Percentiles rank a stretch among this genome's conserved stretches.
phyloP scores from a whole-genome alignment of 2,888 invertebrate genomes.

The Platycheirus albimanus region DNA sequence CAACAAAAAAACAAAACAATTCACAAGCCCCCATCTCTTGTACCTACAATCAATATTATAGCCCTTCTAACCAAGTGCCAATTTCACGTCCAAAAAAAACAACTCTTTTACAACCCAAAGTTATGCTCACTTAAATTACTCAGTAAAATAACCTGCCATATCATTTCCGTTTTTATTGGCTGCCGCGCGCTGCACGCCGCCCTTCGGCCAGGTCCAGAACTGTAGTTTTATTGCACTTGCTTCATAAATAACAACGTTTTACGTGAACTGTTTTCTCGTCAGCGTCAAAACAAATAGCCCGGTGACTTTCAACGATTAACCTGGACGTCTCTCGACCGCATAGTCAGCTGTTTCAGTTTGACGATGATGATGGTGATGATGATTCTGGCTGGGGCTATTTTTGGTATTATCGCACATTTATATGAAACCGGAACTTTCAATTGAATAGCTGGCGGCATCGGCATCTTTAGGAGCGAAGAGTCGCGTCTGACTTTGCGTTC shows the following conservation, averaged over 20 bases:
- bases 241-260: slow-evolving; percentile 45
- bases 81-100: neutral
- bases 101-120: neutral
- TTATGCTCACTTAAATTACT: slow-evolving; percentile 1
- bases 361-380: no score
- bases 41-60: no score
- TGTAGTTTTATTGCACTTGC: slow-evolving; percentile 44
- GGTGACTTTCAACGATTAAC: slow-evolving; percentile 41
- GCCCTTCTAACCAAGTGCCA: neutral
- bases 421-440: slow-evolving; percentile 45
- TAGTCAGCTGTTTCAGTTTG: slow-evolving; percentile 29
- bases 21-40: no score
- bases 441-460: slow-evolving; percentile 6
- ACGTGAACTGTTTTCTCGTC: slow-evolving; percentile 18
- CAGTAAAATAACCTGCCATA: slow-evolving; percentile 11
- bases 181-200: neutral
- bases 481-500: slow-evolving; percentile 8
- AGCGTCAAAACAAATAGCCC: slow-evolving; percentile 59
- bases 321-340: slow-evolving; percentile 12
- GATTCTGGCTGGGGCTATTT: slow-evolving; percentile 1
- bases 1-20: no score
- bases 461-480: neutral
- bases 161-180: slow-evolving; percentile 11
- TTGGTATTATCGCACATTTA: neutral
- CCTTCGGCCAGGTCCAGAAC: slow-evolving; percentile 5